Percentiles rank a stretch among this genome's conserved stretches.
Conservation (phyloP, 2,888 invertebrate genomes). For the Aphrophora alni region DNA sequence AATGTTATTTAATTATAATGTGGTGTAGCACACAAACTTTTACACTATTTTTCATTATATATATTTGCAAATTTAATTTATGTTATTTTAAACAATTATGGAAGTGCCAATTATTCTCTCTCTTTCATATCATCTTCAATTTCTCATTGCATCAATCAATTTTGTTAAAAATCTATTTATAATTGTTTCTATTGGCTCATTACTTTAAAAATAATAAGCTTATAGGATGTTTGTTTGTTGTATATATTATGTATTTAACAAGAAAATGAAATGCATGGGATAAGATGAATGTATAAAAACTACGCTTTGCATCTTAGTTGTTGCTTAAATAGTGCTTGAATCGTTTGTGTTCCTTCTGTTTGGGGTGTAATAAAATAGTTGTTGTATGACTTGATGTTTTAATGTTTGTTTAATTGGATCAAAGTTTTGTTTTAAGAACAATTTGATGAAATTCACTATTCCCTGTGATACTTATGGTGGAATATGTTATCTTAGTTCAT, state of each 20-base stretch:
- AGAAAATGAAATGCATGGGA: not conserved
- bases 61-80: not conserved
- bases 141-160: not conserved
- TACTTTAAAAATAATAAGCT: not conserved
- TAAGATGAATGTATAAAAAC: slow-evolving; percentile 1
- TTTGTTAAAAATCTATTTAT: not conserved
- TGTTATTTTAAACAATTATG: not conserved
- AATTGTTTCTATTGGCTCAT: not conserved
- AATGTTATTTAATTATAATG: slow-evolving; percentile 23
- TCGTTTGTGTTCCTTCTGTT: not conserved
- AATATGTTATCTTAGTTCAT: not conserved
- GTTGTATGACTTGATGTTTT: slow-evolving; percentile 33
- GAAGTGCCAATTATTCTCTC: slow-evolving; percentile 41
- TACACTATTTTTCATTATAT: not conserved
- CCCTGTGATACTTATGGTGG: not conserved
- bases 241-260: not conserved
- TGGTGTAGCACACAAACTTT: slow-evolving; percentile 20
- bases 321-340: not conserved
- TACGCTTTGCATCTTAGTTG: not conserved
- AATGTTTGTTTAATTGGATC: slow-evolving; percentile 12
- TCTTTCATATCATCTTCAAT: slow-evolving; percentile 27
- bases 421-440: slow-evolving; percentile 2
- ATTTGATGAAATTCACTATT: not conserved
- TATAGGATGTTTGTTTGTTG: not conserved
- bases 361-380: slow-evolving; percentile 15